These are phyloP conservation scores for Falco rusticolus DNA, from an alignment of 2,797 vertebrate species.

Conservation along the genomic window DNA sequence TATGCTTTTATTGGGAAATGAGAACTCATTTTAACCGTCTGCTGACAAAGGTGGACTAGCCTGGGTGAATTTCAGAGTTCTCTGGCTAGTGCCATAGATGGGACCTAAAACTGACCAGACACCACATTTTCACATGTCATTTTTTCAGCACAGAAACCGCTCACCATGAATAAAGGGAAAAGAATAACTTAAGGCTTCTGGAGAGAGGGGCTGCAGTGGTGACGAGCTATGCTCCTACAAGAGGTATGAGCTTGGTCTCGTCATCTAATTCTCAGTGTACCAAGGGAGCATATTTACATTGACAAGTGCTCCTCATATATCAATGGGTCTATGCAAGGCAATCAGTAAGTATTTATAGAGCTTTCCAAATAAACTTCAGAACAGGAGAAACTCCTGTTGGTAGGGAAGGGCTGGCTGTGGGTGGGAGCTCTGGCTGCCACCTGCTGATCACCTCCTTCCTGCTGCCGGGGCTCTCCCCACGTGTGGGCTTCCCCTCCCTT, in stretches of 20 bases:
- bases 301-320: not conserved
- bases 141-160: not conserved
- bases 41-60: not conserved
- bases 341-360: not conserved
- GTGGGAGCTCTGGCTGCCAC: not conserved
- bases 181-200: not conserved
- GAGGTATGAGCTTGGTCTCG: not conserved
- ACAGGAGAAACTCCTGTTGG: not conserved
- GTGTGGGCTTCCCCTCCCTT: not conserved
- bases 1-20: not conserved
- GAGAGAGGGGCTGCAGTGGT: not conserved
- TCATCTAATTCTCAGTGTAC: not conserved
- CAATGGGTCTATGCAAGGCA: not conserved
- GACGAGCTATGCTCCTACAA: not conserved
- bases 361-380: conserved; percentile 40
- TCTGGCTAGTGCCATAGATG: not conserved
- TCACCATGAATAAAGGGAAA: not conserved
- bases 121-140: not conserved
- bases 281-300: conserved; percentile 31
- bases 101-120: not conserved
- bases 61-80: not conserved
- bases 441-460: not conserved
- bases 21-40: not conserved
- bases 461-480: not conserved
- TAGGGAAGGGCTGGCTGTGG: not conserved